phyloP scores from a whole-genome alignment of 1,140 invertebrate species.

The Eciton burchellii region DNA sequence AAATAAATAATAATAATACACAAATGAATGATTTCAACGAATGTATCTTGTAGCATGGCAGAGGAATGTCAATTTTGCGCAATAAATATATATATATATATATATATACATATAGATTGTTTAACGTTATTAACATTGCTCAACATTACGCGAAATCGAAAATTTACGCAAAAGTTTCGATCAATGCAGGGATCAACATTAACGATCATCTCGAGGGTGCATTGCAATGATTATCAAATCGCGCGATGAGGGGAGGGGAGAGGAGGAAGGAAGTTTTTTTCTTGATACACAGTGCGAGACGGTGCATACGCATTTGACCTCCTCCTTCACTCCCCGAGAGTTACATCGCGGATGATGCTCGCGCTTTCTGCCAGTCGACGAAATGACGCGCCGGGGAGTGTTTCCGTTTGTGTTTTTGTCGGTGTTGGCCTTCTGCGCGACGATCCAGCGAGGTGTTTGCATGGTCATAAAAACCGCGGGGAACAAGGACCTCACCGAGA shows the following conservation, averaged over 20 bases:
- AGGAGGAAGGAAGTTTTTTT: no score
- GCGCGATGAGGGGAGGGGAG: no score
- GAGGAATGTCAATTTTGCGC: constrained; percentile 3
- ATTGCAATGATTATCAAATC: neutral
- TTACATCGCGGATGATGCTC: constrained; percentile 37
- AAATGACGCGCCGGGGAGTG: constrained; percentile 74
- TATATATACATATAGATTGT: neutral
- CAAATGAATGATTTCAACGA: constrained; percentile 5
- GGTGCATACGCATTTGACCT: constrained; percentile 23
- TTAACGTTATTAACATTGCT: no score
- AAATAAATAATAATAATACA: no score
- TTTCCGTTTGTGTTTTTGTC: constrained; percentile 67
- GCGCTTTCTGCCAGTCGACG: constrained; percentile 71
- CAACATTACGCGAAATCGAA: neutral
- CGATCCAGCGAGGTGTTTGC: constrained; percentile 40
- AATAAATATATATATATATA: constrained; percentile 16
- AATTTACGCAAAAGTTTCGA: neutral
- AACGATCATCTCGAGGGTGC: neutral
- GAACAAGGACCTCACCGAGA: constrained; percentile 51
- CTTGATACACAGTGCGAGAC: constrained; percentile 10
- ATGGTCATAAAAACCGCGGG: constrained; percentile 36
- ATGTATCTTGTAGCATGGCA: neutral
- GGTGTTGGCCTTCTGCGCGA: constrained; percentile 45
- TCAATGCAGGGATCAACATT: no score
- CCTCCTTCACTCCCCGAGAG: constrained; percentile 25